phyloP scores from a whole-genome alignment of 2,888 invertebrate species.

The Dinocampus coccinellae region DNA sequence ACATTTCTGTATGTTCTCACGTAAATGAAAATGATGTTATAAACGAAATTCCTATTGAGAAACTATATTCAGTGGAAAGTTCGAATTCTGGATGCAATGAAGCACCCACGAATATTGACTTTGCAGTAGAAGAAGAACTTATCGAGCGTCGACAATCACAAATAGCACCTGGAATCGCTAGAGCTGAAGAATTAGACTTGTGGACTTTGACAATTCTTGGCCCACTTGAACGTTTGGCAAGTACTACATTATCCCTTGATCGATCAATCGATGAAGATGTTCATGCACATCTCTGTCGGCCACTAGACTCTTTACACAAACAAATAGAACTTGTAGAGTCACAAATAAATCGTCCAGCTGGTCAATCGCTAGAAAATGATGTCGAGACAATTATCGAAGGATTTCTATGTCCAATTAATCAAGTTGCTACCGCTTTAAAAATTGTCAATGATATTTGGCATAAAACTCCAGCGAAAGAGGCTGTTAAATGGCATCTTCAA shows the following conservation, averaged over 20 bases:
- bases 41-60: neutral
- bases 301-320: constrained; percentile 58
- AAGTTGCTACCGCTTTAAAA: constrained; percentile 55
- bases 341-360: constrained; percentile 53
- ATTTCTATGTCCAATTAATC: constrained; percentile 62
- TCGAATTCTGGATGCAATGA: no score
- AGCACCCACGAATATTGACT: constrained; percentile 13
- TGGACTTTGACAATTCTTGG: constrained; percentile 46
- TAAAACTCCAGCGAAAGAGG: constrained; percentile 31
- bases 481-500: constrained; percentile 47
- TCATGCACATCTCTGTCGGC: constrained; percentile 53
- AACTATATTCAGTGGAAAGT: neutral
- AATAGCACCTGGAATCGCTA: constrained; percentile 7
- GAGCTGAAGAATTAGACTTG: constrained; percentile 42
- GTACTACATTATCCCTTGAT: constrained; percentile 53
- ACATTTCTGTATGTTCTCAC: constrained; percentile 1
- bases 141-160: neutral
- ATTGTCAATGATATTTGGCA: constrained; percentile 47
- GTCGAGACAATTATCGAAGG: constrained; percentile 65
- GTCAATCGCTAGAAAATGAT: constrained; percentile 54
- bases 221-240: constrained; percentile 54
- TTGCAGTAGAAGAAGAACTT: neutral
- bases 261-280: constrained; percentile 49
- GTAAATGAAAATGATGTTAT: neutral
- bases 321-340: constrained; percentile 58